These are phyloP conservation scores for Dermatemys mawii DNA, from an alignment of 2,113 vertebrate species.

Conservation along the genomic window DNA sequence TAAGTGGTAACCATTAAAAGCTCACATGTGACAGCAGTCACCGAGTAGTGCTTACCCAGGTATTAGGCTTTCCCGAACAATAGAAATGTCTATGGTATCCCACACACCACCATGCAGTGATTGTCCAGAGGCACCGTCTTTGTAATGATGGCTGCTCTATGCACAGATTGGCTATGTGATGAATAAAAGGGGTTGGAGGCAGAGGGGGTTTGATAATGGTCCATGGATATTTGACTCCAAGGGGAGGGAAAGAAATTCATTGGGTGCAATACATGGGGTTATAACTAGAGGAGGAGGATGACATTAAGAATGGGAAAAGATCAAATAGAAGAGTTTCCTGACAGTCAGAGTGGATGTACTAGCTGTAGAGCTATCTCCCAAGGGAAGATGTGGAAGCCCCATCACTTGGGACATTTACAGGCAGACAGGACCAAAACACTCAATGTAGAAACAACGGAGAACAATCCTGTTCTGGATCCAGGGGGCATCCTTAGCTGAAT, in stretches of 20 bases:
- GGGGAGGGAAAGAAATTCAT: background rate
- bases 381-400: background rate
- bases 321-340: background rate
- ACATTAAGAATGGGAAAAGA: background rate
- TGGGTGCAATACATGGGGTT: background rate
- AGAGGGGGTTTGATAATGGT: background rate
- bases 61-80: no score
- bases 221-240: background rate
- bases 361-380: no score
- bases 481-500: background rate
- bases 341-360: no score
- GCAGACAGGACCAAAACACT: background rate
- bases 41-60: background rate
- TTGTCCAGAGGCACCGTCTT: background rate
- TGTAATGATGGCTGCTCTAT: background rate
- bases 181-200: background rate
- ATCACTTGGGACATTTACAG: background rate
- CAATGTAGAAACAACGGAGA: background rate
- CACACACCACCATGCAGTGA: background rate
- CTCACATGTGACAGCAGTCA: background rate
- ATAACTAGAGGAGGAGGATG: background rate
- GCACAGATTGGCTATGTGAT: background rate
- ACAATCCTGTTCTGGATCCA: no score
- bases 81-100: background rate
- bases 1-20: no score